Percentiles rank a stretch among this genome's conserved stretches.
Conservation (phyloP, 2,113 vertebrate genomes). For the Saguinus imperator region DNA sequence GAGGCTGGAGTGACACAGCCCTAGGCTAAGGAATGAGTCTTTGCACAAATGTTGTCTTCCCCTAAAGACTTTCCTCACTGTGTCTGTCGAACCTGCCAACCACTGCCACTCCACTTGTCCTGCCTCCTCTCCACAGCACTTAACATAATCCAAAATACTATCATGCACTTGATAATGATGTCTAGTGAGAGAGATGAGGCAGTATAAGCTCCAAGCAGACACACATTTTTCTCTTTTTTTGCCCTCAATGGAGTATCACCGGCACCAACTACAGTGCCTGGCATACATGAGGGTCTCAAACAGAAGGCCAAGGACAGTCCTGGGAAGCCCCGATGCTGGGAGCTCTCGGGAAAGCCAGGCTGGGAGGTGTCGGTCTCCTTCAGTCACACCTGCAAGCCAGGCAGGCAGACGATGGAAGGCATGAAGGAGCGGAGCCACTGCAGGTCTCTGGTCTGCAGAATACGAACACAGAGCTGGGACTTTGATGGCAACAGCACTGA, state of each 20-base stretch:
- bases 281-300: background rate
- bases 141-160: background rate
- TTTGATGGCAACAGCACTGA: background rate
- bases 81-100: background rate
- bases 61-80: background rate
- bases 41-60: background rate
- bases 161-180: no score
- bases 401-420: background rate
- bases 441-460: background rate
- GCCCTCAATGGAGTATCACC: accelerated
- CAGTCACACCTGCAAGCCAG: background rate
- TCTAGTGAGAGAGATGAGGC: accelerated
- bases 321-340: background rate
- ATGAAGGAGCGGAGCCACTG: background rate
- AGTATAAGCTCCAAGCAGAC: background rate
- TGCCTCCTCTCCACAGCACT: background rate
- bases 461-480: background rate
- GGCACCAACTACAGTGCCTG: background rate
- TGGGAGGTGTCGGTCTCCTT: accelerated
- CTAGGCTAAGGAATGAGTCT: background rate
- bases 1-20: background rate
- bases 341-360: background rate
- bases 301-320: background rate
- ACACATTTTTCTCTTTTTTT: background rate
- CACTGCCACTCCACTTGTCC: background rate